phyloP scores from a whole-genome alignment of 1,140 invertebrate genomes.

The Dinoponera quadriceps region DNA sequence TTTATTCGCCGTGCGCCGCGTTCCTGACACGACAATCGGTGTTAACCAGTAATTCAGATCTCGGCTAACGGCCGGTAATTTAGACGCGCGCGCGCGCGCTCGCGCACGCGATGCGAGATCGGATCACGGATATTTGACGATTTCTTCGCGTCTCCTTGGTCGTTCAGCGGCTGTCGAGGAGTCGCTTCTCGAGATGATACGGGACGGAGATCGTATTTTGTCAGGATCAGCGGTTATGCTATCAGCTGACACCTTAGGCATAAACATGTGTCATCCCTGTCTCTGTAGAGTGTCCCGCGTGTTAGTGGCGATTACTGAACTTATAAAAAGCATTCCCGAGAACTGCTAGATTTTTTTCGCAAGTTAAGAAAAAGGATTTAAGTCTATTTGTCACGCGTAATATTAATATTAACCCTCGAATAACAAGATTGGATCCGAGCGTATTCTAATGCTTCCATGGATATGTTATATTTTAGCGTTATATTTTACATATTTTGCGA shows the following conservation, averaged over 20 bases:
- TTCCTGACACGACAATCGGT: constrained; percentile 72
- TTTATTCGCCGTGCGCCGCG: constrained; percentile 51
- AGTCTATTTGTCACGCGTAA: too few species aligned
- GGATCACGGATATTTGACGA: constrained; percentile 63
- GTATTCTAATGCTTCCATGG: too few species aligned
- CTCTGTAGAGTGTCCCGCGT: not conserved
- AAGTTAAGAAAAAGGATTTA: too few species aligned
- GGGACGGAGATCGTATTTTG: constrained; percentile 25
- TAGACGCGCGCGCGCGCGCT: constrained; percentile 49
- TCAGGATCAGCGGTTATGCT: constrained; percentile 34
- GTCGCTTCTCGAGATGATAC: constrained; percentile 35
- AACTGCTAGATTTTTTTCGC: not conserved
- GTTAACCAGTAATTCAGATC: constrained; percentile 77
- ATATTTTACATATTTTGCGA: too few species aligned
- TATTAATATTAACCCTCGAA: too few species aligned
- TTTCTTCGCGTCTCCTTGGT: constrained; percentile 32
- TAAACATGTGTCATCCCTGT: constrained; percentile 1
- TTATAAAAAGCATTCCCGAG: not conserved
- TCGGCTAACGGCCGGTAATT: constrained; percentile 72
- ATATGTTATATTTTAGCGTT: too few species aligned
- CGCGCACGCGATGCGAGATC: constrained; percentile 46
- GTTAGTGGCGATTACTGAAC: not conserved
- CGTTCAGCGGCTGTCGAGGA: not conserved
- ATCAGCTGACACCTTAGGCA: constrained; percentile 10
- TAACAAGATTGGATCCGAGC: too few species aligned